A percentile compares a stretch with the other conserved stretches of the same genome.
These are phyloP conservation scores for Cordilura impudica DNA, from an alignment of 2,888 invertebrate species.

Conservation along the genomic window DNA sequence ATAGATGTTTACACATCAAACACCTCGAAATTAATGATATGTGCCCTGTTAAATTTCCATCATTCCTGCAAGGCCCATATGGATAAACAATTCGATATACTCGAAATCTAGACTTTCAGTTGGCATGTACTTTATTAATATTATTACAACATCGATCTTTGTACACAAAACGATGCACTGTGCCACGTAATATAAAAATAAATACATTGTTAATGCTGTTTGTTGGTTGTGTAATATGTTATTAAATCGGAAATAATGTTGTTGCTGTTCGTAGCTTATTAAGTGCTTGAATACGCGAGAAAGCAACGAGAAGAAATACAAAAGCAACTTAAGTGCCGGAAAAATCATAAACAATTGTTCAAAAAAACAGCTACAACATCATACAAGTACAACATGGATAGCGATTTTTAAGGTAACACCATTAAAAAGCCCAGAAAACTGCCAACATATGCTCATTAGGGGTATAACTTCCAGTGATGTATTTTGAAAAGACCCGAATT, in stretches of 20 bases:
- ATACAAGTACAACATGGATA: background rate
- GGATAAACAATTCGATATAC: too few relatives aligned
- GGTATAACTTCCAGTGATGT: too few relatives aligned
- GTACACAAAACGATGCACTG: too few relatives aligned
- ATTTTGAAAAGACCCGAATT: too few relatives aligned
- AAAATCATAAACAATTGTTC: constrained; percentile 61
- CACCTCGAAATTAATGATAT: too few relatives aligned
- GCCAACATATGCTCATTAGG: background rate
- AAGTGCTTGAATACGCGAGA: background rate
- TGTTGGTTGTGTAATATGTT: background rate
- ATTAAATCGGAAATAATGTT: constrained; percentile 18
- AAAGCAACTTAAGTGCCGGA: constrained; percentile 53
- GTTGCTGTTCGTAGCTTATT: background rate
- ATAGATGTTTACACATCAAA: too few relatives aligned
- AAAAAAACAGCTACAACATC: constrained; percentile 42
- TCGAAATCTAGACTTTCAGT: too few relatives aligned
- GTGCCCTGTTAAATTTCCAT: too few relatives aligned
- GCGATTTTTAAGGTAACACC: constrained; percentile 23
- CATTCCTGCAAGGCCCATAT: too few relatives aligned
- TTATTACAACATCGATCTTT: too few relatives aligned
- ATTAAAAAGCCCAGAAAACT: constrained; percentile 21
- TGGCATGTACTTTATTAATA: too few relatives aligned
- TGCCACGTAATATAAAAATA: background rate
- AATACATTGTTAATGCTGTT: background rate
- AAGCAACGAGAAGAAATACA: background rate